Base-by-base conservation (phyloP, 2,797 vertebrate species). In the Heterohyrax brucei region DNA sequence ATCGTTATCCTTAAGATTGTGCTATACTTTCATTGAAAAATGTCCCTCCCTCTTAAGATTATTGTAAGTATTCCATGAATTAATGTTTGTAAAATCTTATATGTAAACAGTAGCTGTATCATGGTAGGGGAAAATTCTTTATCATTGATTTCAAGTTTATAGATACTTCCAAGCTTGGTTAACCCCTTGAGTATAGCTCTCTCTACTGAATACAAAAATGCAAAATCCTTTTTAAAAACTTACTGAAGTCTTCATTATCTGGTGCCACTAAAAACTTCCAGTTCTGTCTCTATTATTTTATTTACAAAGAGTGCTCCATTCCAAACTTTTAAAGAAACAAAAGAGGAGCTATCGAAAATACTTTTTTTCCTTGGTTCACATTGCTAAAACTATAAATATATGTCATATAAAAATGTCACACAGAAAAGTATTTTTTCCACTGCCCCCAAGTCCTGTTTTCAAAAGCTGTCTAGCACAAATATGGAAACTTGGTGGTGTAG, bases 291-390 rank as follows among this genome's bases (percentile, higher is more conserved):
- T 48, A 91, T 13, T 90, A 21, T 86, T 88, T 46, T 48, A 62
- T 84, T 93, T 79, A 59, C 26, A 95, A 59, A 66, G 59, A 53
- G 79, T 48, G 12, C 9, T n/a, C 21, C 16, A 77, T 48, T 83
- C 10, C 7, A 91, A 91, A 13, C 28, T 9, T 73, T 82, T 84
- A 90, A 90, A 90, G 18, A 33, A 33, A n/a, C n/a, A n/a, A 77
- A 44, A 24, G 3, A 89, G 70, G 16, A 62, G 39, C 26, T 84
- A 39, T 44, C 86, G 50, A 56, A 81, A 92, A 87, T 24, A 78
- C 10, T 22, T 26, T 75, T 85, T 10, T 83, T 53, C 53, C 33
- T 90, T 64, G 18, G 76, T 53, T 81, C 86, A 26, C 75, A 64
- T 80, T 66, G 53, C 66, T 84, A 89, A 83, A 77, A 93, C 48